Evolutionary conservation across 2,888 invertebrate species (phyloP).

Genomic region (Imbricaverruca yamaguchii): DNA sequence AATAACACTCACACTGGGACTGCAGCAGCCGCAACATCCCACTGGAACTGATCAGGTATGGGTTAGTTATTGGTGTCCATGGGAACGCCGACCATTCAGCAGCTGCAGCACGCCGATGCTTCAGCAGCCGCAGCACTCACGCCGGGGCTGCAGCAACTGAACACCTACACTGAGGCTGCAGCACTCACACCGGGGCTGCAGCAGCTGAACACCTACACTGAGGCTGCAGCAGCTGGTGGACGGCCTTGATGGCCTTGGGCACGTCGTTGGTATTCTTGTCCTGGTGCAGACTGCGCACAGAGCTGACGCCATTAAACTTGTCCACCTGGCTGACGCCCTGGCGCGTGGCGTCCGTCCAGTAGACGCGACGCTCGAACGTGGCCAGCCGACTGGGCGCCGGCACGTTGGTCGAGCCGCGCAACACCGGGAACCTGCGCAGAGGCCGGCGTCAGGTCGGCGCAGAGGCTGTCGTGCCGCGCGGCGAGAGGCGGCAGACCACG

Average conservation of each 20-base stretch:
- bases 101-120: no score
- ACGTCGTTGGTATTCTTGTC: conserved; percentile 46
- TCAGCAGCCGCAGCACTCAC: no score
- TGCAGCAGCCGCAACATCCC: no score
- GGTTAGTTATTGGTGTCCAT: no score
- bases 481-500: no score
- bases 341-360: conserved; percentile 86
- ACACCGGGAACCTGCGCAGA: conserved; percentile 10
- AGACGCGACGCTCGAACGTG: conserved; percentile 75
- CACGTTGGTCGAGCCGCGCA: conserved; percentile 57
- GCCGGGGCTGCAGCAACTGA: no score
- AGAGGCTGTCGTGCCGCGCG: no score
- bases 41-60: no score
- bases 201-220: conserved; percentile 33
- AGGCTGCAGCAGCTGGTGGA: conserved; percentile 70
- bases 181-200: conserved; percentile 41
- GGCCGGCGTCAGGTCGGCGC: not conserved
- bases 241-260: conserved; percentile 73
- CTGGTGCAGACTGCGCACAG: conserved; percentile 64
- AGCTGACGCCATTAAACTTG: conserved; percentile 70
- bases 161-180: conserved; percentile 52
- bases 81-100: no score
- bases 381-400: conserved; percentile 73
- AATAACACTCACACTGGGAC: no score
- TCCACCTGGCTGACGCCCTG: conserved; percentile 81